phyloP scores from a whole-genome alignment of 2,888 invertebrate species.

The Cheilosia grossa region DNA sequence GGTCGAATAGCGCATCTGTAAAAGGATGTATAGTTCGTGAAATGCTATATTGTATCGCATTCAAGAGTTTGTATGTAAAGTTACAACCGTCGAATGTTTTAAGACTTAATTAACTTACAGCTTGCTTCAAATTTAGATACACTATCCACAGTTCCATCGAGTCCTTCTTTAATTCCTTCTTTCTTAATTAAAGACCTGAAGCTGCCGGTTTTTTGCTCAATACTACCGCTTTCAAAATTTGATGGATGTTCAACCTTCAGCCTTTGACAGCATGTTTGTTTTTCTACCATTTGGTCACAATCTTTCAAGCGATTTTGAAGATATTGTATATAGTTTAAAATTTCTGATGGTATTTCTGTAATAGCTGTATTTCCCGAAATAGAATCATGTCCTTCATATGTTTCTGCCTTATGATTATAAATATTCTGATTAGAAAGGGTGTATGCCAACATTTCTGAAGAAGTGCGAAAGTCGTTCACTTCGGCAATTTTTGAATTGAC shows the following conservation, averaged over 20 bases:
- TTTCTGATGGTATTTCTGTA: constrained; percentile 4
- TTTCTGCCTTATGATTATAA: neutral
- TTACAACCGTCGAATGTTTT: no score
- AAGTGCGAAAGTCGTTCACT: no score
- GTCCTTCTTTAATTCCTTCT: no score
- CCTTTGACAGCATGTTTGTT: neutral
- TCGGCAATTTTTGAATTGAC: no score
- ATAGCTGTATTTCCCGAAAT: neutral
- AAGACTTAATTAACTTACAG: neutral
- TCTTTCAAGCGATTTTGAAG: constrained; percentile 30
- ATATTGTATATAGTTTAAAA: constrained; percentile 16
- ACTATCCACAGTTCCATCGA: neutral
- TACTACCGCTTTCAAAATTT: neutral
- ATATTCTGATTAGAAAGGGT: no score
- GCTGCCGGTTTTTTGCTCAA: no score
- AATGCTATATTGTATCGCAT: no score
- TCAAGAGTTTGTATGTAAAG: no score
- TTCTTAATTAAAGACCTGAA: no score
- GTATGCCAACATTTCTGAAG: no score
- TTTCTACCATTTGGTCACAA: constrained; percentile 39
- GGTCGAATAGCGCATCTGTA: no score
- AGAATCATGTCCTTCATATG: neutral
- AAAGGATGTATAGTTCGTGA: no score
- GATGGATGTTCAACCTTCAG: neutral
- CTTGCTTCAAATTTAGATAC: neutral